Percentiles rank a stretch among this genome's conserved stretches.
Conservation (phyloP, 1,140 invertebrate genomes). For the Thrips palmi region DNA sequence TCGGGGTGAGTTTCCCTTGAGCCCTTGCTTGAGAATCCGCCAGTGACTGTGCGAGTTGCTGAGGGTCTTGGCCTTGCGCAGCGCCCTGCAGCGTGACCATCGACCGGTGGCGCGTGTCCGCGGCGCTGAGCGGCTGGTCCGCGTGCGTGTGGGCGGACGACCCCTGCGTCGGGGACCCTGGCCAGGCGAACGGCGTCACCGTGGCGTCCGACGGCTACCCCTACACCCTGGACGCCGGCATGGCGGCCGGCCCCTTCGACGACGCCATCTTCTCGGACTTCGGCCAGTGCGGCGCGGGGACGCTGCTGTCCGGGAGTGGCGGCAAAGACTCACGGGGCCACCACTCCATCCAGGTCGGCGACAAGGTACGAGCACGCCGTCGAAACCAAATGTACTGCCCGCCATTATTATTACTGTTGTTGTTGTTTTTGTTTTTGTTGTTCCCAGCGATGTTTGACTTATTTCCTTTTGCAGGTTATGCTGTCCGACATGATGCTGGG, state of each 20-base stretch:
- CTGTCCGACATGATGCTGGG: constrained; percentile 12
- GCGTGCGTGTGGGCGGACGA: no score
- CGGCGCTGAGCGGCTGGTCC: no score
- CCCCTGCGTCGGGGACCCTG: no score
- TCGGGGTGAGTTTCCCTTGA: no score
- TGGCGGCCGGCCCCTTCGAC: constrained; percentile 55
- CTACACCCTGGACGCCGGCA: constrained; percentile 18
- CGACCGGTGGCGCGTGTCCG: no score
- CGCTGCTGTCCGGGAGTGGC: constrained; percentile 21
- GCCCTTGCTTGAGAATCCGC: no score
- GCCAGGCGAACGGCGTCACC: no score
- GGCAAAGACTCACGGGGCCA: constrained; percentile 27
- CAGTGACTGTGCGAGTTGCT: no score
- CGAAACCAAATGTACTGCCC: no score
- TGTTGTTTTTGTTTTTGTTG: constrained; percentile 1
- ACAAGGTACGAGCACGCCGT: constrained; percentile 27
- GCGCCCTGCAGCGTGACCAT: no score
- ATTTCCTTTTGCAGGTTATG: not conserved
- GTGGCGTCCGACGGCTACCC: constrained; percentile 4
- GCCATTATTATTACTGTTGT: constrained; percentile 5
- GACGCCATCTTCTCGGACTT: constrained; percentile 58
- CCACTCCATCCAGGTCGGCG: constrained; percentile 52
- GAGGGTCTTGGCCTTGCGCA: no score
- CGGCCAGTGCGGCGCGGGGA: constrained; percentile 34
- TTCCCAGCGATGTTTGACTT: no score